Conservation (phyloP, 92 coral and sea anemone genomes). For the Palythoa grandiflora region DNA sequence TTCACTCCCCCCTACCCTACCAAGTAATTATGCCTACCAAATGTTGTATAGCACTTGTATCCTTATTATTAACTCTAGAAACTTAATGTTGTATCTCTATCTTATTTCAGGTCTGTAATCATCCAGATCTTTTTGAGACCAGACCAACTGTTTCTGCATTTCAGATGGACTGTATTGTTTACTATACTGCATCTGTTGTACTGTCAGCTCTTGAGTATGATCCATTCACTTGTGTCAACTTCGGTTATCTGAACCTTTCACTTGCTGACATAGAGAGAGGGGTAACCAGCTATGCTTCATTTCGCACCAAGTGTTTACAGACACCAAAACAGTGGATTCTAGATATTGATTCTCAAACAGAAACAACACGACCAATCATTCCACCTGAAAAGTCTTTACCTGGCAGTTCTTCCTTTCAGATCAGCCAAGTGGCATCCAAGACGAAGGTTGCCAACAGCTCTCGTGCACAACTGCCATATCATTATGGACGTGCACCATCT, state of each 20-base stretch:
- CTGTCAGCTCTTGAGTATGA: constrained; percentile 82
- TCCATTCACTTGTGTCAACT: constrained; percentile 78
- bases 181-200: constrained; percentile 85
- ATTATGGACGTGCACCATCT: constrained; percentile 35
- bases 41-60: no score
- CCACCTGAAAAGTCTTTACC: constrained; percentile 69
- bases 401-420: constrained; percentile 46
- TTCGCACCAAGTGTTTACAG: constrained; percentile 85
- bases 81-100: neutral
- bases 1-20: no score
- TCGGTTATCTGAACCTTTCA: constrained; percentile 86
- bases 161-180: constrained; percentile 75
- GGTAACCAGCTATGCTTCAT: constrained; percentile 92
- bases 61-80: neutral
- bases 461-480: constrained; percentile 28
- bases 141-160: constrained; percentile 92
- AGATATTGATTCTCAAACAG: constrained; percentile 83
- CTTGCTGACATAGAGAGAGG: constrained; percentile 91
- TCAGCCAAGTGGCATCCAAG: constrained; percentile 28
- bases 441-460: constrained; percentile 17
- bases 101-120: constrained; percentile 91
- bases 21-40: no score
- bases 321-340: constrained; percentile 87
- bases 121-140: constrained; percentile 97
- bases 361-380: constrained; percentile 59